Base-by-base conservation (phyloP, 2,113 vertebrate genomes). In the Symphodus melops region DNA sequence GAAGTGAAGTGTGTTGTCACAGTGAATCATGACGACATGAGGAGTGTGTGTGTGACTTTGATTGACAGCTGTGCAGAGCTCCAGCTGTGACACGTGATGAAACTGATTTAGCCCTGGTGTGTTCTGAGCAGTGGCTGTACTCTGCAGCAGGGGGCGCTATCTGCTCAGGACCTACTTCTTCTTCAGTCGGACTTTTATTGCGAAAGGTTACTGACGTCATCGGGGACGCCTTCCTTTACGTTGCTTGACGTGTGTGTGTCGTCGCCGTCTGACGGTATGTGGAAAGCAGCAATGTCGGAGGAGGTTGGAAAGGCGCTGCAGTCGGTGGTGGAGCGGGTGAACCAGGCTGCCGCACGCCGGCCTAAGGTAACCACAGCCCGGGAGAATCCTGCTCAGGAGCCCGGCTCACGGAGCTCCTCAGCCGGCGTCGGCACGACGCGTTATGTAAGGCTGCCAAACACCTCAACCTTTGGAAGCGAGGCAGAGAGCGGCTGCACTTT, bases 271-370 rank as follows among this genome's bases (percentile, higher is more conserved):
- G 87, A 90, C 82, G 81, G 41, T 78, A 93, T 95, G 94, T 94
- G 92, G 94, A 95, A 76, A 93, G 87, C 71, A 89, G 91, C 89
- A 71, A 95, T 95, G 94, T 94, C 94, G 94, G 93, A 94, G 80
- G 93, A 95, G 91, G 77, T 95, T 71, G 91, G 93, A 12, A 94
- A 92, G 77, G 93, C 94, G 80, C 62, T 95, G 1, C 92, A 86
- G 77, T 89, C 94, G 11, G 94, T 94, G 42, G 82, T 93, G 85
- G 94, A 94, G 69, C 91, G 93, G 74, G 93, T 95, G 67, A 95
- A 92, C 65, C 91, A 94, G 92, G 94, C 94, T 54, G 93, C 93
- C 39, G 86, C 89, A 8, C 93, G 94, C 44, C 93, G 94, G 46
- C 78, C 88, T 1, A 91, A 94, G 94, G 94, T 95, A 86, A 88